phyloP scores from a whole-genome alignment of 2,113 vertebrate species.

The Sander vitreus region DNA sequence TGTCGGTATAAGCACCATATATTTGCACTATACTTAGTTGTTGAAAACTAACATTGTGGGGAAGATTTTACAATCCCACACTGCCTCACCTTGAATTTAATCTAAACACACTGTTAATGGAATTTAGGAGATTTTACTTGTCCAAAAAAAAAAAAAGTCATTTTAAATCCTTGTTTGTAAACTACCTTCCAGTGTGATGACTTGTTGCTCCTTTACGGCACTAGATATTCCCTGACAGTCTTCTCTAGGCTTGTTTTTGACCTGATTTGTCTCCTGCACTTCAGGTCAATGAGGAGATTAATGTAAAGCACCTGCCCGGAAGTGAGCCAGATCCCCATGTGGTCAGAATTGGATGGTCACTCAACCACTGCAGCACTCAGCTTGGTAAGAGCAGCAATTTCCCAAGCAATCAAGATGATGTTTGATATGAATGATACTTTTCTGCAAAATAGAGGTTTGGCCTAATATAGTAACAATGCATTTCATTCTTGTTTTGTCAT shows the following conservation, averaged over 20 bases:
- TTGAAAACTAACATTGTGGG: not conserved
- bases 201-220: not conserved
- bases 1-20: not conserved
- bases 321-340: constrained; percentile 92
- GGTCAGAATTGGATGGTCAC: constrained; percentile 92
- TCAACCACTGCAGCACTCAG: constrained; percentile 91
- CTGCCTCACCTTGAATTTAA: not conserved
- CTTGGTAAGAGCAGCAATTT: constrained; percentile 82
- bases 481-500: constrained; percentile 2
- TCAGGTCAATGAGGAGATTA: constrained; percentile 92
- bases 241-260: not conserved
- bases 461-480: not conserved
- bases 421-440: not conserved
- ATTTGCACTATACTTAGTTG: not conserved
- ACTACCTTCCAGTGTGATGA: no score
- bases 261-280: not conserved
- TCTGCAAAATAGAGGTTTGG: accelerated
- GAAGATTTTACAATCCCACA: not conserved
- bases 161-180: not conserved
- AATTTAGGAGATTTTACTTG: not conserved
- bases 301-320: constrained; percentile 91
- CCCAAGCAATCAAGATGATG: not conserved
- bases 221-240: not conserved
- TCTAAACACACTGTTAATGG: not conserved
- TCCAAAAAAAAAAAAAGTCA: no score